Evolutionary conservation across 2,888 invertebrate genomes (phyloP).

Genomic region (Stenodema calcarata): DNA sequence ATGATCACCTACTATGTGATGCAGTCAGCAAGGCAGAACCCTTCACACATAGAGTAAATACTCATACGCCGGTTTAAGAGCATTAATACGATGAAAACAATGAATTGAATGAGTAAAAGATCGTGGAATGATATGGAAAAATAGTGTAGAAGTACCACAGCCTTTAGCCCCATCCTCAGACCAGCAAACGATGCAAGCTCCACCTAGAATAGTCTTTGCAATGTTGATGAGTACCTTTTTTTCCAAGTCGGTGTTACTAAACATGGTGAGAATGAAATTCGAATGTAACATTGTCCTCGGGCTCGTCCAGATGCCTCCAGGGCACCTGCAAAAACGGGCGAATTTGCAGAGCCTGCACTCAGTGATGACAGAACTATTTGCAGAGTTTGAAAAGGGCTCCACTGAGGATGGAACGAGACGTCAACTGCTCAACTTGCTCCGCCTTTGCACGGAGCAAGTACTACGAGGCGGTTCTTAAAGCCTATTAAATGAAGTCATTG

Average conservation of each 20-base stretch:
- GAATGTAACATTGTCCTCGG: slow-evolving; percentile 6
- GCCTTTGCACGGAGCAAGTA: too few relatives aligned
- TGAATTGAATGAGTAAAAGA: background rate
- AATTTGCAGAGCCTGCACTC: background rate
- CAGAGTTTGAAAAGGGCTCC: background rate
- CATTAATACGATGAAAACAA: too few relatives aligned
- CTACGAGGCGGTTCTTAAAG: too few relatives aligned
- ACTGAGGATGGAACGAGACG: too few relatives aligned
- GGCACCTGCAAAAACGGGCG: slow-evolving; percentile 28
- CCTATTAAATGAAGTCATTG: background rate
- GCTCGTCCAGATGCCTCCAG: slow-evolving; percentile 38
- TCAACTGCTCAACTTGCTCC: too few relatives aligned
- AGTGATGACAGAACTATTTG: background rate
- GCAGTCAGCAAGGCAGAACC: too few relatives aligned
- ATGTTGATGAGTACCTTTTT: background rate
- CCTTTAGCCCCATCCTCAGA: background rate
- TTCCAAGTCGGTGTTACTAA: background rate
- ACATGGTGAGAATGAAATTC: slow-evolving; percentile 27
- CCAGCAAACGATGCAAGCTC: background rate
- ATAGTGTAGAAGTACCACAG: background rate
- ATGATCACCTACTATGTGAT: too few relatives aligned
- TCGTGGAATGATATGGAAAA: background rate
- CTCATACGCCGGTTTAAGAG: too few relatives aligned
- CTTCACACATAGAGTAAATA: too few relatives aligned
- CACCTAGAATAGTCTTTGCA: background rate